Base-by-base conservation (phyloP, 2,888 invertebrate genomes). In the Heliconius erato region DNA sequence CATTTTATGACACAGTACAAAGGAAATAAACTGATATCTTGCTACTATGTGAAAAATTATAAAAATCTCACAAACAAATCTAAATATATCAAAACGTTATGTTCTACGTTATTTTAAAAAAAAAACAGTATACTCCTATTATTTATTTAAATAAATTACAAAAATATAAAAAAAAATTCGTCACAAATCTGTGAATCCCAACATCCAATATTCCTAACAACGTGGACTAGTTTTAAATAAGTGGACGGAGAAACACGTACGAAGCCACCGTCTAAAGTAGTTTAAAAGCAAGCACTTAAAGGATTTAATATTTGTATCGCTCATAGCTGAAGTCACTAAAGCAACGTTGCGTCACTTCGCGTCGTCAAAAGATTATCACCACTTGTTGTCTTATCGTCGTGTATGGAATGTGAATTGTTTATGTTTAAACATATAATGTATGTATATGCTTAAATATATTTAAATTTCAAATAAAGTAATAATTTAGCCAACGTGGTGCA, bases 231-330 rank as follows among this genome's bases (percentile, higher is more conserved):
- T 72, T 44, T 44, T 71, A 40, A 44, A 71, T 44, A 44, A 71
- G 14, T 28, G 28, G 28, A 28, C 16, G 71, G 14, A n/a, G 44
- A 44, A 72, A 26, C 72, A 49, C 44, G 28, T 28, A 49, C 26
- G 9, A 49, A 44, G 26, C 26, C 72, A 49, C 26, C 16, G 28
- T 16, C 72, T 26, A 44, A 44, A 72, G 3, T 72, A 72, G 44
- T 49, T 72, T 9, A 72, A 26, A 26, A 72, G 3, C 16, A 49
- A 72, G 44, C 72, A 49, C 72, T 72, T 72, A 72, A 72, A 72
- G 72, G 72, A 72, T 72, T 72, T 72, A 44, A 72, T 72, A 72
- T 72, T 49, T 26, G 44, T 72, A 49, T 49, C 72, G 44, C 7
- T 72, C 44, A 49, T 3, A 49, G 72, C 72, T 72, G 44, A 44